Evolutionary conservation across 2,797 vertebrate genomes (phyloP).

Genomic region (Tokudaia muenninki): DNA sequence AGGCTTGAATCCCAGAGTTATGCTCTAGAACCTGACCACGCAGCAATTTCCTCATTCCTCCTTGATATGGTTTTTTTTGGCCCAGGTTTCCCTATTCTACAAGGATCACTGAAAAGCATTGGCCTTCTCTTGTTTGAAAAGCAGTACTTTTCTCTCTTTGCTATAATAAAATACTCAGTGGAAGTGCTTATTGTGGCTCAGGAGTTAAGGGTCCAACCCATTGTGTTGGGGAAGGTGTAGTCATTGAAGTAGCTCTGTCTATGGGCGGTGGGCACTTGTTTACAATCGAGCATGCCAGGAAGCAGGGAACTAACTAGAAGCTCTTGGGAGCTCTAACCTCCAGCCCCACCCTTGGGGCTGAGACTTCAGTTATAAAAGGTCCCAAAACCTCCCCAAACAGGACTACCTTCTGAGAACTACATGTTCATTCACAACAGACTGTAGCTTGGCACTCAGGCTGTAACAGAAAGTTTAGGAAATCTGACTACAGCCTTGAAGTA

Average conservation of each 20-base stretch:
- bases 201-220: background rate
- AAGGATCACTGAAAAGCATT: background rate
- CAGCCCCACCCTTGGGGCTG: background rate
- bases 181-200: background rate
- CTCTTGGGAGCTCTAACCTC: too few species aligned
- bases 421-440: background rate
- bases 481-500: background rate
- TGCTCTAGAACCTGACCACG: background rate
- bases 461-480: background rate
- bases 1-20: background rate
- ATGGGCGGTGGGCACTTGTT: background rate
- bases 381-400: background rate
- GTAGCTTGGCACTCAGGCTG: background rate
- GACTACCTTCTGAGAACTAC: background rate
- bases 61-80: accelerated
- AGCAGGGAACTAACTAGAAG: background rate
- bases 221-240: background rate
- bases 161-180: background rate
- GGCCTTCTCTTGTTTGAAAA: background rate
- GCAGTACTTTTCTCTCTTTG: background rate
- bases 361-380: background rate
- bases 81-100: background rate
- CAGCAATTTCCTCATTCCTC: background rate
- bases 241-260: too few species aligned
- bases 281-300: background rate